Base-by-base conservation (phyloP, 2,888 invertebrate genomes). In the Callyntrura sp. region DNA sequence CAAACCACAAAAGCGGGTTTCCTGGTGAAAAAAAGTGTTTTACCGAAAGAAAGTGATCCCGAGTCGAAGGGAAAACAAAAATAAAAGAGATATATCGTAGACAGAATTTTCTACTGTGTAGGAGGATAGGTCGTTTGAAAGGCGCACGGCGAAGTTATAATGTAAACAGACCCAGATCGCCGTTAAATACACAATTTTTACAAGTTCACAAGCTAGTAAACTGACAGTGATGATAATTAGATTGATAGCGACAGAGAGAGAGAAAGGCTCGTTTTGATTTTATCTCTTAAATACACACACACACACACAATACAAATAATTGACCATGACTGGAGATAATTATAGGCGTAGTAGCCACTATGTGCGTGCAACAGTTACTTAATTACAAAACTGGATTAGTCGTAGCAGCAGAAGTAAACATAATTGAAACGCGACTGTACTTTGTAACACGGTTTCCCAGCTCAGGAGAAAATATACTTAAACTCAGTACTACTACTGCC, bases 321-420 rank as follows among this genome's bases (percentile, higher is more conserved):
- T 6, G 3, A 35, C 35, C 35, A 35, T 35, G 35, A 35, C 35
- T 35, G 14, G n/a, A 51, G 51, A 14, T 12, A 14, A n/a, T 51
- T 51, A 9, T 60, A 20, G 60, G 2, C 20, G 20, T 20, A 17
- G 20, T 20, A 17, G 20, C 20, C 35, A 68, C 28, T 68, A 68
- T 68, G 68, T n/a, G 17, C 8, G 35, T 68, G 68, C 68, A 35
- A 35, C 68, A 68, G 14, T 68, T 68, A 68, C 68, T 68, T 68
- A 68, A 68, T 68, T 35, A n/a, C 60, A 60, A 17, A 8, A 14
- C 35, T 0, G 12, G 4, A n/a, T n/a, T n/a, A 28, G 3, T 12
- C 20, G 23, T 62, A 62, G 20, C 62, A 25, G 8, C n/a, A 17
- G n/a, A 3, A 23, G 2, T 62, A n/a, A n/a, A n/a, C 11, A 35